These are phyloP conservation scores for Paramormyrops hopkinsi DNA, from an alignment of 2,797 vertebrate species.

Conservation along the genomic window DNA sequence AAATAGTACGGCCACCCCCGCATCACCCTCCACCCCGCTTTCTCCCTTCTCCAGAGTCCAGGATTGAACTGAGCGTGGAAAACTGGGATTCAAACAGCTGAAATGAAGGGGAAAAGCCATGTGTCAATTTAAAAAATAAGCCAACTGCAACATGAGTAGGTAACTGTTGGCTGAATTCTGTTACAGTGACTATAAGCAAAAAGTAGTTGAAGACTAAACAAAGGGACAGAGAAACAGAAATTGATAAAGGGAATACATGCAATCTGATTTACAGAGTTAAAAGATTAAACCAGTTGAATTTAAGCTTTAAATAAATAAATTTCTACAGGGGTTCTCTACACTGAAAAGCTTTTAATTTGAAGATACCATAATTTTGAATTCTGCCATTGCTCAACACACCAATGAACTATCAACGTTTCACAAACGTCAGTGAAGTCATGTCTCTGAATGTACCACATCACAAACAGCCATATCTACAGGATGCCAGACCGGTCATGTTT, in stretches of 20 bases:
- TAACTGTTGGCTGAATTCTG: not conserved
- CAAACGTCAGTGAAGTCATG: not conserved
- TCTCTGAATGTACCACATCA: not conserved
- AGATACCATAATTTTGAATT: not conserved
- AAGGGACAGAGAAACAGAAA: not conserved
- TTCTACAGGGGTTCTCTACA: not conserved
- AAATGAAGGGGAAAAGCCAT: constrained; percentile 41
- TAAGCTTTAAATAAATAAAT: not conserved
- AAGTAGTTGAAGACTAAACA: not conserved
- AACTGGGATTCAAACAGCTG: constrained; percentile 62
- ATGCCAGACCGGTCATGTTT: not conserved
- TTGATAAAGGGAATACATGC: not conserved
- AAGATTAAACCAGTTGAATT: not conserved
- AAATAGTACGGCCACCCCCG: constrained; percentile 11
- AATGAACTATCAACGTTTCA: not conserved
- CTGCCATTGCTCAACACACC: not conserved
- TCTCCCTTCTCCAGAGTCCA: constrained; percentile 34
- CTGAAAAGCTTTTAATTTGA: not conserved
- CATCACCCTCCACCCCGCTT: not conserved
- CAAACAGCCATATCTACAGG: not conserved
- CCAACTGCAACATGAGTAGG: not conserved
- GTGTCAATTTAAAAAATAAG: constrained; percentile 37
- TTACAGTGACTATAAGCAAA: not conserved
- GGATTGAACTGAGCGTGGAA: constrained; percentile 38
- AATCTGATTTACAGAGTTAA: not conserved